A percentile compares a stretch with the other conserved stretches of the same genome.
Conservation (phyloP, 1,140 invertebrate genomes). For the Uloborus diversus region DNA sequence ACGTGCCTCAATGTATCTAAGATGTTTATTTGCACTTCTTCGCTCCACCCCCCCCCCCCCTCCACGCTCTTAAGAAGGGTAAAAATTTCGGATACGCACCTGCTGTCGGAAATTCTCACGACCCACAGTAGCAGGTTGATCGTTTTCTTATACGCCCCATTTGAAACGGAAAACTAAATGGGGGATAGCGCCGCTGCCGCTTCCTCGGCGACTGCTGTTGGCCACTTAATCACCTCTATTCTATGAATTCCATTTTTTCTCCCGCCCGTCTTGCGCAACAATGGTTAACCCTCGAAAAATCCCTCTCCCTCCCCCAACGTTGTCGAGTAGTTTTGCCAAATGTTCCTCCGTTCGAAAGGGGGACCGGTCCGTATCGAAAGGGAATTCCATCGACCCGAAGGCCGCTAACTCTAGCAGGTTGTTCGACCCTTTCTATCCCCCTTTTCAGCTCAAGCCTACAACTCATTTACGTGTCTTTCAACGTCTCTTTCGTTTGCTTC, state of each 20-base stretch:
- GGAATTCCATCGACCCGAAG: conserved; percentile 10
- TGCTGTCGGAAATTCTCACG: too few species aligned
- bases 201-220: conserved; percentile 26
- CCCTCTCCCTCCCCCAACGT: conserved; percentile 9
- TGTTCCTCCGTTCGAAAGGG: conserved; percentile 14
- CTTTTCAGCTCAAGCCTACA: too few species aligned
- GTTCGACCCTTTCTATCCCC: too few species aligned
- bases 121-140: neutral
- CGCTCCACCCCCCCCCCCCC: too few species aligned
- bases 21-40: too few species aligned
- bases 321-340: conserved; percentile 17
- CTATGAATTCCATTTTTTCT: neutral
- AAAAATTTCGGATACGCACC: too few species aligned
- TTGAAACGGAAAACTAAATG: too few species aligned
- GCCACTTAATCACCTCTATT: conserved; percentile 34
- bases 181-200: too few species aligned
- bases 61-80: too few species aligned
- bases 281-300: neutral
- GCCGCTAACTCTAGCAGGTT: conserved; percentile 12
- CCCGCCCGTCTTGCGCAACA: conserved; percentile 33
- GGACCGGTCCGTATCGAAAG: conserved; percentile 6
- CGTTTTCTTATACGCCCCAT: neutral
- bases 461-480: too few species aligned
- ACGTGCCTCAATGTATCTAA: too few species aligned
- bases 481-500: too few species aligned